Evolutionary conservation across 2,113 vertebrate genomes (phyloP), one percentile per base, ranked within the genome.

Genomic region (Apteryx owenii): DNA sequence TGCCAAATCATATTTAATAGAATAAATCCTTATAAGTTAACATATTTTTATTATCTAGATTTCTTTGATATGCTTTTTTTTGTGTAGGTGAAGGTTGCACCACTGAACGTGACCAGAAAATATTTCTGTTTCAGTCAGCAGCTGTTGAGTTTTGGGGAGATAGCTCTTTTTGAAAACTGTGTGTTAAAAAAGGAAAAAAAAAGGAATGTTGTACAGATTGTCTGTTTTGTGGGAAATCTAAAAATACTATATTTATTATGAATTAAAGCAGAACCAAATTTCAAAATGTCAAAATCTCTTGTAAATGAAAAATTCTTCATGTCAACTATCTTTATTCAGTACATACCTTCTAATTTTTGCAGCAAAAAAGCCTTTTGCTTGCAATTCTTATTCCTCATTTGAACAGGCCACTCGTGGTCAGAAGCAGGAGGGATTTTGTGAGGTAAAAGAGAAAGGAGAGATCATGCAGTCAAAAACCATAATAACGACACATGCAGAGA

Each of bases 81-180:
- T 71, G 18, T 83, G 53, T 56, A 73, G n/a, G 40, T 54, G 38
- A 69, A 82, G n/a, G 31, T 73, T 79, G 21, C 51, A 15, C 53
- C 42, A 42, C 44, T 79, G 31, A 54, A 75, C 73, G 31, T 69
- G 54, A 62, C 66, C 54, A 14, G 25, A 58, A 73, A 62, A 31
- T 50, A 56, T 62, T 91, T 94, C 69, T 84, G n/a, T 56, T 90
- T 82, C 71, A 75, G 50, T 75, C 54, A 71, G 65, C 65, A 94
- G 70, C 87, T 94, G 73, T 61, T 60, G 78, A 94, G 56, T 61
- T 91, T 89, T 12, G 33, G 89, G 81, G 80, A 88, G 95, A n/a
- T 92, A 85, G 93, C 85, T 85, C 20, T 33, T 88, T 94, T 88
- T 72, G 50, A 70, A 93, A 96, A 76, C 79, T n/a, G 15, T n/a